phyloP scores from a whole-genome alignment of 2,797 vertebrate species.

The Sebastes matsubarae region DNA sequence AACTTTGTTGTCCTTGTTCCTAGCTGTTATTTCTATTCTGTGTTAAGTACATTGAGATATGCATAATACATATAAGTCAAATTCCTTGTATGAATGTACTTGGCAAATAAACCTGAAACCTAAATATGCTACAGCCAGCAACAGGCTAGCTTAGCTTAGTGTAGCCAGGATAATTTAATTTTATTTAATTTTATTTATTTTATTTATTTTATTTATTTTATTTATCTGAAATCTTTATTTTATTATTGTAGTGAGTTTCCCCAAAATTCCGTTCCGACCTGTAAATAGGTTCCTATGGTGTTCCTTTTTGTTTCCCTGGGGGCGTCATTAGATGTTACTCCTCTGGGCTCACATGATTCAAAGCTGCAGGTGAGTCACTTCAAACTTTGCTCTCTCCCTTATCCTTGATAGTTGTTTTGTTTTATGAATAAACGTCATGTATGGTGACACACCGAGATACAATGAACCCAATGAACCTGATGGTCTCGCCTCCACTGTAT shows the following conservation, averaged over 20 bases:
- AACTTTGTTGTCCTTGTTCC: too few relatives aligned
- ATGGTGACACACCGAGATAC: not conserved
- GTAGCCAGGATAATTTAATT: too few relatives aligned
- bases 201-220: too few relatives aligned
- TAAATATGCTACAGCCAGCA: too few relatives aligned
- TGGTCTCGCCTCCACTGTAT: not conserved
- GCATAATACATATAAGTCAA: too few relatives aligned
- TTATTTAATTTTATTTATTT: too few relatives aligned
- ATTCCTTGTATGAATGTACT: too few relatives aligned
- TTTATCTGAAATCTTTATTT: not conserved
- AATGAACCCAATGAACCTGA: not conserved
- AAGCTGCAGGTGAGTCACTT: not conserved
- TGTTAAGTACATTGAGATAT: too few relatives aligned
- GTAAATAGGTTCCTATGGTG: not conserved
- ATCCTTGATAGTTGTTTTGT: not conserved
- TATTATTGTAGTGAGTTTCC: not conserved
- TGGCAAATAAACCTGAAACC: too few relatives aligned
- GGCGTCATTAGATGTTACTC: not conserved
- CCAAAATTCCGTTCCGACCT: not conserved
- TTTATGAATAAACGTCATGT: not conserved
- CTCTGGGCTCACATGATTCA: not conserved
- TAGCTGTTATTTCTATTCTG: too few relatives aligned
- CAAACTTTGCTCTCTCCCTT: rapidly evolving
- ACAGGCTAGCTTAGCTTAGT: too few relatives aligned
- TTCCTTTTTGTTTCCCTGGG: not conserved